These are phyloP conservation scores for Idaea straminata DNA, from an alignment of 2,888 invertebrate species.

Conservation along the genomic window DNA sequence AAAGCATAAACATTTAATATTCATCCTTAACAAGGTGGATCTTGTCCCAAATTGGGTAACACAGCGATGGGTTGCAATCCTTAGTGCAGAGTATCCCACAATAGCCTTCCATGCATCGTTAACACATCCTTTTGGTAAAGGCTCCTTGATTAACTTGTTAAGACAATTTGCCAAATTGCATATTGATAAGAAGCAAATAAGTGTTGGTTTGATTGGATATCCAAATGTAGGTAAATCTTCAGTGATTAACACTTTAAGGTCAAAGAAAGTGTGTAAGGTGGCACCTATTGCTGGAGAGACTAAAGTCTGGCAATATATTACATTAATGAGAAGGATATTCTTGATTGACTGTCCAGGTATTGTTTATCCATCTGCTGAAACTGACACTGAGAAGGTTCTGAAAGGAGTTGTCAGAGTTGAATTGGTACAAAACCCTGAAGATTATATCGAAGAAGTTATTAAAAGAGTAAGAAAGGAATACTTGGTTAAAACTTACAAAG, in stretches of 20 bases:
- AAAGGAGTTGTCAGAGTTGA: slow-evolving; percentile 99
- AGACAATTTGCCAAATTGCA: slow-evolving; percentile 98
- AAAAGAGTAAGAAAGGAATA: slow-evolving; percentile 94
- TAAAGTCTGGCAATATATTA: slow-evolving; percentile 99
- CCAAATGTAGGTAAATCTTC: slow-evolving; percentile 99
- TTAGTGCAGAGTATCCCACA: slow-evolving; percentile 97
- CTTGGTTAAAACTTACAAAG: slow-evolving; percentile 93
- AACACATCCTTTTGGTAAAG: slow-evolving; percentile 98
- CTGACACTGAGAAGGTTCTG: slow-evolving; percentile 95
- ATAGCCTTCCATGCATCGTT: slow-evolving; percentile 99
- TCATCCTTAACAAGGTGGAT: slow-evolving; percentile 98
- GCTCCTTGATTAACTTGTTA: slow-evolving; percentile 96
- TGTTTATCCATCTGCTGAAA: slow-evolving; percentile 97
- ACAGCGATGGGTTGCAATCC: slow-evolving; percentile 96
- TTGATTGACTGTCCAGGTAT: slow-evolving; percentile 99
- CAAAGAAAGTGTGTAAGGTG: slow-evolving; percentile 98
- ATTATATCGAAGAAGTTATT: slow-evolving; percentile 93
- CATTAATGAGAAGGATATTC: slow-evolving; percentile 97
- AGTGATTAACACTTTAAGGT: slow-evolving; percentile 96
- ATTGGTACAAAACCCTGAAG: slow-evolving; percentile 95
- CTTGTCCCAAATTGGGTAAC: slow-evolving; percentile 99
- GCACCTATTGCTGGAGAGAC: slow-evolving; percentile 99
- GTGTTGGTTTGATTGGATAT: slow-evolving; percentile 99
- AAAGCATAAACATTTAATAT: slow-evolving; percentile 97
- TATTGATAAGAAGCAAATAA: slow-evolving; percentile 98